A percentile compares a stretch with the other conserved stretches of the same genome.
Evolutionary conservation across 2,888 invertebrate genomes (phyloP).

Genomic region (Camponotus fellah): DNA sequence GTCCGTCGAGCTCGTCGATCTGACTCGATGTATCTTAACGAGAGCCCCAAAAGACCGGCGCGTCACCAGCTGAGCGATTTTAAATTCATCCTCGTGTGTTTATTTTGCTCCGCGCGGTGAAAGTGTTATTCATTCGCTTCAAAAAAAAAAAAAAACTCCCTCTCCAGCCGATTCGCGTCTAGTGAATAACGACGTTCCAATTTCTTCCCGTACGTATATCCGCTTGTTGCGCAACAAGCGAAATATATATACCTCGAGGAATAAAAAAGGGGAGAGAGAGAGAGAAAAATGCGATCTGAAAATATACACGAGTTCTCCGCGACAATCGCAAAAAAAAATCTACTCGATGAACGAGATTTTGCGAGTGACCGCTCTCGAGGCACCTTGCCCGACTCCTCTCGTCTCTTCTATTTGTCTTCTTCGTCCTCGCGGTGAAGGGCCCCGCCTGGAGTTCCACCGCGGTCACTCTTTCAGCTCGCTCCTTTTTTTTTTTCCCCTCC

Average conservation of each 20-base stretch:
- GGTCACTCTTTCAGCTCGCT: conserved; percentile 63
- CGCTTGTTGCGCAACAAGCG: background rate
- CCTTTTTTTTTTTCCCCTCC: conserved; percentile 46
- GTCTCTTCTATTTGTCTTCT: conserved; percentile 70
- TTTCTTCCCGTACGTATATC: background rate
- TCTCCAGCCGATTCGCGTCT: conserved; percentile 14
- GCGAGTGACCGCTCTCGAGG: conserved; percentile 57
- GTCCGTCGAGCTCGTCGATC: conserved; percentile 58
- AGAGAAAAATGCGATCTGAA: conserved; percentile 13
- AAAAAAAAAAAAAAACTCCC: conserved; percentile 58
- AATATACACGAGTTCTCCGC: conserved; percentile 17
- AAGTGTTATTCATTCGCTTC: conserved; percentile 60
- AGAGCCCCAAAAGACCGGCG: conserved; percentile 49
- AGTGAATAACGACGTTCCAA: conserved; percentile 28
- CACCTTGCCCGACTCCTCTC: conserved; percentile 55
- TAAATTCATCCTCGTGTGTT: conserved; percentile 66
- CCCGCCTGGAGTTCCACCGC: conserved; percentile 61
- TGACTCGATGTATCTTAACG: conserved; percentile 45
- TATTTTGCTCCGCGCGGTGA: conserved; percentile 40
- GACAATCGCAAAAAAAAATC: conserved; percentile 27
- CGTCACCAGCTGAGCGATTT: conserved; percentile 41
- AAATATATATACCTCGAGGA: background rate
- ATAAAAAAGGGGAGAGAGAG: background rate
- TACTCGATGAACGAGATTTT: conserved; percentile 53
- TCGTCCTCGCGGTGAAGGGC: conserved; percentile 65